Percentiles rank a stretch among this genome's conserved stretches.
Conservation (phyloP, 2,797 vertebrate species). For the Antrozous pallidus region DNA sequence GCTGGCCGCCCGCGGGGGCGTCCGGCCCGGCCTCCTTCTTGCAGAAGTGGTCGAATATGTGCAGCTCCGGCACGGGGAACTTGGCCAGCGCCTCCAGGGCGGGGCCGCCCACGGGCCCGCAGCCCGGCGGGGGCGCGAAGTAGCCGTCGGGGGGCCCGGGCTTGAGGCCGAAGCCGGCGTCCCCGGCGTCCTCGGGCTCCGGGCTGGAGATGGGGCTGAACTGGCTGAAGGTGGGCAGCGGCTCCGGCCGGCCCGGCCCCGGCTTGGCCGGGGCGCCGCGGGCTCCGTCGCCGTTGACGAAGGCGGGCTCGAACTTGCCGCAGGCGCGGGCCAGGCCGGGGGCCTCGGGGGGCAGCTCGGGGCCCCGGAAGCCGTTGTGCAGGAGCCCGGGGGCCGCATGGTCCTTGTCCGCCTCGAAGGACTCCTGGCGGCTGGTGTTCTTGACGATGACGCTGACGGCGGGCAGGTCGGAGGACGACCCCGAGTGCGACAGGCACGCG, state of each 20-base stretch:
- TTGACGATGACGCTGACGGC: constrained; percentile 97
- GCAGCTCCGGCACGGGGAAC: constrained; percentile 84
- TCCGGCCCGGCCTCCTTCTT: constrained; percentile 86
- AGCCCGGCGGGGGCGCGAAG: constrained; percentile 85
- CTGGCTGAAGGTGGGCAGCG: constrained; percentile 87
- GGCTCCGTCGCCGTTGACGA: constrained; percentile 90
- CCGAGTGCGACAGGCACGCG: constrained; percentile 84
- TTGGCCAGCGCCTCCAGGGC: constrained; percentile 84
- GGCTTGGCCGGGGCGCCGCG: constrained; percentile 85
- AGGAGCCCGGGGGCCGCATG: constrained; percentile 84
- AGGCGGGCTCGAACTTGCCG: constrained; percentile 87
- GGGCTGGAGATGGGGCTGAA: constrained; percentile 95
- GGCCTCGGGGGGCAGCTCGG: constrained; percentile 83
- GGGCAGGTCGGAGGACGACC: constrained; percentile 86
- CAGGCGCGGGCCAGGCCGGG: constrained; percentile 82
- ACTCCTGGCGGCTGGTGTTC: constrained; percentile 94
- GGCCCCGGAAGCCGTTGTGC: constrained; percentile 91
- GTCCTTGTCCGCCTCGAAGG: constrained; percentile 89
- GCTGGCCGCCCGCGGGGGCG: constrained; percentile 70
- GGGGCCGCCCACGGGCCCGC: constrained; percentile 82
- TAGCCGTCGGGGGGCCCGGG: constrained; percentile 85
- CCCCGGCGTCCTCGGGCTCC: constrained; percentile 87
- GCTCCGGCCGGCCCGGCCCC: constrained; percentile 86
- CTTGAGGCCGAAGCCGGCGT: constrained; percentile 82
- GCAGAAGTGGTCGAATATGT: constrained; percentile 89